Evolutionary conservation across 1,140 invertebrate species (phyloP).

Genomic region (Bombus cullumanus): DNA sequence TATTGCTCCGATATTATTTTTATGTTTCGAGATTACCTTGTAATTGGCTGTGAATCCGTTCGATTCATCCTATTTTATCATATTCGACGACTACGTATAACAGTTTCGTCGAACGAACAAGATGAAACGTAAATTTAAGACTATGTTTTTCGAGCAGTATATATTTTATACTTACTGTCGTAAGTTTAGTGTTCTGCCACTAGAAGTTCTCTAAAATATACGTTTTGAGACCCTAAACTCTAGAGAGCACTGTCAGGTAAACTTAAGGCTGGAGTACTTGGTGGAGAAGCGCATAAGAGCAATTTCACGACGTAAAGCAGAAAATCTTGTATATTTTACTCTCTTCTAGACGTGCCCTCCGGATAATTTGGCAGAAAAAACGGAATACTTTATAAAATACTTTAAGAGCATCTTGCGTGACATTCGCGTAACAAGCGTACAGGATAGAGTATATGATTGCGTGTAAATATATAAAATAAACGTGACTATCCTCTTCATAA

Average conservation of each 20-base stretch:
- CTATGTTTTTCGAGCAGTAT: neutral
- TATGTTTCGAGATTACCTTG: neutral
- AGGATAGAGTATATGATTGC: neutral
- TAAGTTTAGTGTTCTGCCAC: constrained; percentile 43
- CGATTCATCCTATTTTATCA: neutral
- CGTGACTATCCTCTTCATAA: too few relatives aligned
- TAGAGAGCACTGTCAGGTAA: constrained; percentile 53
- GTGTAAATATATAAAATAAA: neutral
- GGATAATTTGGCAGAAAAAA: constrained; percentile 25
- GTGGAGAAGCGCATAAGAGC: constrained; percentile 49
- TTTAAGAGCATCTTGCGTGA: constrained; percentile 7
- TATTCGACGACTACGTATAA: neutral
- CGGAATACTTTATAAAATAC: constrained; percentile 30
- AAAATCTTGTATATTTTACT: constrained; percentile 56
- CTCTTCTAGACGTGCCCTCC: constrained; percentile 40
- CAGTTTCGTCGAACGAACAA: too few relatives aligned
- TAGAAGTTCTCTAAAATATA: constrained; percentile 54
- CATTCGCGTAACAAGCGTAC: constrained; percentile 15
- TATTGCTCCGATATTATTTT: neutral
- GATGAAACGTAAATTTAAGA: neutral
- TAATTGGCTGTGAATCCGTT: neutral
- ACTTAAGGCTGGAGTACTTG: constrained; percentile 51
- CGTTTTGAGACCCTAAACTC: constrained; percentile 53
- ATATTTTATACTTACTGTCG: constrained; percentile 25
- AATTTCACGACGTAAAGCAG: constrained; percentile 54